A percentile compares a stretch with the other conserved stretches of the same genome.
phyloP scores from a whole-genome alignment of 2,888 invertebrate species.

The Gastrophysa polygoni region DNA sequence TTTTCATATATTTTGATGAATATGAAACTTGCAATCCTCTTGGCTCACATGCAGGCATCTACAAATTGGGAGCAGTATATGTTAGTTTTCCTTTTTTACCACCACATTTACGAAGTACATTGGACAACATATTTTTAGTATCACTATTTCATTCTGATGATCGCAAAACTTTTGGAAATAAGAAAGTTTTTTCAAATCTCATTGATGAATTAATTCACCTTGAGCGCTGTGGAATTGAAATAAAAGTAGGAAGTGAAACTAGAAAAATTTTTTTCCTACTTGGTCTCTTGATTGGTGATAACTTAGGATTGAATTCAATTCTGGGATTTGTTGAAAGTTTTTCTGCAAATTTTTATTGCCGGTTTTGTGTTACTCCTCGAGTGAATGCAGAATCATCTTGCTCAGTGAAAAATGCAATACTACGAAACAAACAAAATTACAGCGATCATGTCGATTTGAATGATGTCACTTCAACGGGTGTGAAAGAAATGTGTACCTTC shows the following conservation, averaged over 20 bases:
- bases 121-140: background rate
- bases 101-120: slow-evolving; percentile 3
- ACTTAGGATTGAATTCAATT: slow-evolving; percentile 33
- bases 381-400: no score
- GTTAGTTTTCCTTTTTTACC: background rate
- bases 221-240: slow-evolving; percentile 26
- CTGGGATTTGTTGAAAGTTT: slow-evolving; percentile 34
- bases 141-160: background rate
- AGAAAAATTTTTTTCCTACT: slow-evolving; percentile 30
- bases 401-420: no score
- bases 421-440: no score
- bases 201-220: slow-evolving; percentile 26
- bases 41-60: background rate
- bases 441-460: no score
- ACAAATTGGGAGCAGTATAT: slow-evolving; percentile 1
- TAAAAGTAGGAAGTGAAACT: slow-evolving; percentile 14
- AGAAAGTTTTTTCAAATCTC: no score
- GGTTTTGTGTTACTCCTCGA: no score
- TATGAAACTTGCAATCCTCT: background rate
- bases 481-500: slow-evolving; percentile 25
- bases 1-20: background rate
- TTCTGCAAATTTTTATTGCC: slow-evolving; percentile 28
- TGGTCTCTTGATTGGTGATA: slow-evolving; percentile 32
- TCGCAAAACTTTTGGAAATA: slow-evolving; percentile 16
- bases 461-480: no score